Percentiles rank a stretch among this genome's conserved stretches.
Evolutionary conservation across 1,140 invertebrate species (phyloP).

Genomic region (Microplitis demolitor): DNA sequence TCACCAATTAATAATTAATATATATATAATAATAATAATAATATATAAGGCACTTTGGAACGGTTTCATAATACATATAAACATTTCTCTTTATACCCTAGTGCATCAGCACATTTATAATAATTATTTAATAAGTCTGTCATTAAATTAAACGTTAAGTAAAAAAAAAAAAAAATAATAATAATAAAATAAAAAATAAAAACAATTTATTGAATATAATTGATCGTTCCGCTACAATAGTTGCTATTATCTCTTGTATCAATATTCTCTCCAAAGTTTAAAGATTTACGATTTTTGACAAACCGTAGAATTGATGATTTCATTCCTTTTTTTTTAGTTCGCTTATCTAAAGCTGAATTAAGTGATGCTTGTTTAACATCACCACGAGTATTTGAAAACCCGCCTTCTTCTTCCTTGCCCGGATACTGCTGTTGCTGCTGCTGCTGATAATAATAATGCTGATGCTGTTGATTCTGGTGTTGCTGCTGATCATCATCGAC

Average conservation of each 20-base stretch:
- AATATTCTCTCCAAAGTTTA: conserved; percentile 59
- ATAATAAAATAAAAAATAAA: too few relatives aligned
- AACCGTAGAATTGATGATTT: conserved; percentile 76
- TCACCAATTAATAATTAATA: conserved; percentile 24
- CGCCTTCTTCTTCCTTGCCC: conserved; percentile 65
- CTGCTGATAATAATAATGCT: too few relatives aligned
- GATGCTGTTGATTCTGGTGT: conserved; percentile 17
- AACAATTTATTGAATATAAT: conserved; percentile 56
- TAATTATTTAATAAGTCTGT: too few relatives aligned
- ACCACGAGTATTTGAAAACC: conserved; percentile 68
- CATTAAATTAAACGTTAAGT: too few relatives aligned
- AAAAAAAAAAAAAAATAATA: too few relatives aligned
- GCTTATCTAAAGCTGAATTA: conserved; percentile 69
- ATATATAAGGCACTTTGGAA: conserved; percentile 59
- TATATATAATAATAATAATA: conserved; percentile 29
- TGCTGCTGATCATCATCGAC: conserved; percentile 65
- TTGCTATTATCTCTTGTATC: conserved; percentile 54
- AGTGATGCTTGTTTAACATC: conserved; percentile 72
- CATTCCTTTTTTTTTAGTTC: conserved; percentile 77
- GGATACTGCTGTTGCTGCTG: conserved; percentile 51
- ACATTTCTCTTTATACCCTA: not conserved
- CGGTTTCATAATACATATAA: conserved; percentile 38
- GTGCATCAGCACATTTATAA: too few relatives aligned
- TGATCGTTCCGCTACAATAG: conserved; percentile 60
- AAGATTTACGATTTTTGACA: conserved; percentile 57